Evolutionary conservation across 2,797 vertebrate species (phyloP).

Genomic region (Jordanella pulchra): DNA sequence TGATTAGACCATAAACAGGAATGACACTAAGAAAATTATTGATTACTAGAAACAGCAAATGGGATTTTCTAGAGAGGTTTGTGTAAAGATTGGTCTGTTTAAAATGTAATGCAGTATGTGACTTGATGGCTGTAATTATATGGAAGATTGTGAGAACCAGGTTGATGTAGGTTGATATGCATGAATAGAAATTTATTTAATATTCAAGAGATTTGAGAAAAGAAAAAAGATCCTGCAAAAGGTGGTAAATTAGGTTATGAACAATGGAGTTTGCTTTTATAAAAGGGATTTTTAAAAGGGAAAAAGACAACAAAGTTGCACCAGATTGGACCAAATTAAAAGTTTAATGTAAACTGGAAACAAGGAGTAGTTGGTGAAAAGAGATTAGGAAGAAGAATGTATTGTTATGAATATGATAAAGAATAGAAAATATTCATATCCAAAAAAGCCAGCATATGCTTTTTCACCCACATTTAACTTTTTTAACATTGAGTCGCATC

Average conservation of each 20-base stretch:
- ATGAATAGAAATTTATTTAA: background rate
- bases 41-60: background rate
- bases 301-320: background rate
- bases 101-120: background rate
- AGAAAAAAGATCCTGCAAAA: background rate
- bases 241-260: background rate
- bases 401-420: too few relatives aligned
- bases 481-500: too few relatives aligned
- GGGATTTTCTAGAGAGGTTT: background rate
- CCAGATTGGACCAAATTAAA: background rate
- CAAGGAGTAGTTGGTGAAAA: too few relatives aligned
- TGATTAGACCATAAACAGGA: background rate
- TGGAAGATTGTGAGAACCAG: too few relatives aligned
- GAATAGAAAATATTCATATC: too few relatives aligned
- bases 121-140: background rate
- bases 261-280: background rate
- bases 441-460: too few relatives aligned
- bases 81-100: background rate
- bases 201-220: background rate
- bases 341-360: background rate
- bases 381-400: background rate
- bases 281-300: background rate
- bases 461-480: too few relatives aligned
- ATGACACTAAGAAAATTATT: conserved; percentile 2
- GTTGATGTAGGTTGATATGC: background rate